Evolutionary conservation across 2,113 vertebrate genomes (phyloP).

Genomic region (Fulmarus glacialis): DNA sequence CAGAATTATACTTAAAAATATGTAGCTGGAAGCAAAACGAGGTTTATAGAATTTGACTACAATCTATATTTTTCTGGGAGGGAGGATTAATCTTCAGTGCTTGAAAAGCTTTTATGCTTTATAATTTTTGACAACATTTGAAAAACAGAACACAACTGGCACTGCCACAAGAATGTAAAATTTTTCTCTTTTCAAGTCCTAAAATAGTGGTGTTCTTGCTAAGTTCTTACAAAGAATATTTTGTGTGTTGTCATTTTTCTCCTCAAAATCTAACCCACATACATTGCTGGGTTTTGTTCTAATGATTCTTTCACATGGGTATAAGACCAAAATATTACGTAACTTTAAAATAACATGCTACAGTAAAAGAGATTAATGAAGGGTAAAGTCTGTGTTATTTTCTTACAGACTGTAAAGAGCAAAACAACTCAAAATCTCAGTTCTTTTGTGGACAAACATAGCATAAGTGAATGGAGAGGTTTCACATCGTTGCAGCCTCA

Average conservation of each 20-base stretch:
- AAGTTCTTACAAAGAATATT: conserved; percentile 25
- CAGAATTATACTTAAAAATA: conserved; percentile 78
- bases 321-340: background rate
- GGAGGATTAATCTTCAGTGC: conserved; percentile 81
- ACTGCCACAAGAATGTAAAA: conserved; percentile 61
- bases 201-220: background rate
- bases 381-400: background rate
- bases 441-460: background rate
- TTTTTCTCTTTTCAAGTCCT: conserved; percentile 50
- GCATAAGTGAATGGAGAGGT: background rate
- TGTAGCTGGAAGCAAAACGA: conserved; percentile 72
- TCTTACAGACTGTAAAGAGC: background rate
- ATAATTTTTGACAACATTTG: conserved; percentile 81
- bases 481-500: background rate
- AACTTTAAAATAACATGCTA: background rate
- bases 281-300: background rate
- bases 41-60: conserved; percentile 81
- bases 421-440: background rate
- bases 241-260: background rate
- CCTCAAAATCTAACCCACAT: background rate
- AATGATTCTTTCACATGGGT: background rate
- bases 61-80: conserved; percentile 79
- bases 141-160: conserved; percentile 63
- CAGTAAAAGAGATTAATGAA: background rate
- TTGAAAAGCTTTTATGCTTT: conserved; percentile 79